phyloP scores from a whole-genome alignment of 1,140 invertebrate species.

The Acromyrmex heyeri region DNA sequence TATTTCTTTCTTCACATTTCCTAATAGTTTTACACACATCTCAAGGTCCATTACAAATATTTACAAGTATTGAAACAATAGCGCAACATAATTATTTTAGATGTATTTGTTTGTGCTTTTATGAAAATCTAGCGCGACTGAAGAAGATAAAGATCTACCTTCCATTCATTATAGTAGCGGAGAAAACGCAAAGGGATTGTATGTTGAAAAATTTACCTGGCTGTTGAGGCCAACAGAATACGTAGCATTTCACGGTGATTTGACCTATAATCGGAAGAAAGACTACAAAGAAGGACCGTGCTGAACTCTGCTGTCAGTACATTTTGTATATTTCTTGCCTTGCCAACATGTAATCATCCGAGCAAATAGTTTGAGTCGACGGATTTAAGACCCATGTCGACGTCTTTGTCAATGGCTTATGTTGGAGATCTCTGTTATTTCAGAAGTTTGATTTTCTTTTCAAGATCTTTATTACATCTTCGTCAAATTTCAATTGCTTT shows the following conservation, averaged over 20 bases:
- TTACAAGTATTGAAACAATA: background rate
- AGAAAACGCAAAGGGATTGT: constrained; percentile 39
- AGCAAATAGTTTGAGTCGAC: constrained; percentile 1
- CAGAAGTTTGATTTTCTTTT: constrained; percentile 53
- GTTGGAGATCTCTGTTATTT: constrained; percentile 71
- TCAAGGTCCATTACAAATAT: background rate
- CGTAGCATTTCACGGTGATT: constrained; percentile 83
- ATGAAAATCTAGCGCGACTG: background rate
- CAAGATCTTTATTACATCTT: constrained; percentile 12
- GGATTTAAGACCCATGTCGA: constrained; percentile 34
- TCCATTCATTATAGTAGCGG: background rate
- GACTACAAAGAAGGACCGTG: constrained; percentile 78
- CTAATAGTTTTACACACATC: too few species aligned
- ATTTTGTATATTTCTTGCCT: constrained; percentile 70
- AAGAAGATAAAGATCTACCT: background rate
- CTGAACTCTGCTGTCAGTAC: constrained; percentile 75
- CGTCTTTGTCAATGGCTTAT: constrained; percentile 1
- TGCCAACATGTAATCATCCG: constrained; percentile 78
- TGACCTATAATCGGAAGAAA: constrained; percentile 77
- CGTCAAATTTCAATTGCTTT: background rate
- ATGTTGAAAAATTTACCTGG: constrained; percentile 64
- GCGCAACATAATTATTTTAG: constrained; percentile 15
- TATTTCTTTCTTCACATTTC: background rate
- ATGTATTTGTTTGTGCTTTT: background rate
- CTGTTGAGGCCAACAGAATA: constrained; percentile 75